Evolutionary conservation across 2,888 invertebrate species (phyloP), one percentile per base, ranked within the genome.

Genomic region (Andrena hattorfiana): DNA sequence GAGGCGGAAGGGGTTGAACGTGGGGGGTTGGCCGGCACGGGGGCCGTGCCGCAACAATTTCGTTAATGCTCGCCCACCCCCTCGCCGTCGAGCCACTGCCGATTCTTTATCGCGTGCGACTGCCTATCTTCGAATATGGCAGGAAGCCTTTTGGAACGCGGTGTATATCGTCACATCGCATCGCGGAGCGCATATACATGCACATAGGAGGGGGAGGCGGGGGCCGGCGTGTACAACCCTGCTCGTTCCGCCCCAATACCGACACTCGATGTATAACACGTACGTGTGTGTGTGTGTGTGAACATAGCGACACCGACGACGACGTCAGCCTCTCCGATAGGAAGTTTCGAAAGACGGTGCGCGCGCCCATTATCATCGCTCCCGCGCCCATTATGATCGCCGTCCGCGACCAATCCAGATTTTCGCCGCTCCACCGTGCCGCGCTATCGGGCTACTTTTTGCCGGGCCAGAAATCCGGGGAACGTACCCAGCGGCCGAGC

Each of bases 191-290:
- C 56, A 26, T 56, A 56, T 56, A 56, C 56, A 56, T 26, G 56
- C 20, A 13, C 56, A 4, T 6, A 51, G 51, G 20, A 56, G 54
- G 10, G 54, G 54, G 26, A 10, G 20, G 56, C 23, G 10, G 56
- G 7, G 23, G 62, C 4, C 28, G 30, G 35, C 64, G 69, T 66
- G 76, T 69, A 82, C 74, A 56, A 79, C 78, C 83, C 84, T 84
- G 80, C 74, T 84, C 89, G 89, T 90, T 89, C 89, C 89, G 89
- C 81, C 89, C 87, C 88, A 88, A 90, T 89, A 88, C 89, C 90
- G 89, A 83, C 77, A 79, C 85, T 62, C 80, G 67, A 67, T 64
- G 49, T 71, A 13, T 56, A 26, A 8, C 20, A 8, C 35, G 26
- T 20, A 26, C 5, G 28, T 20, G 64, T 6, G n/a, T 1, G 10